A percentile compares a stretch with the other conserved stretches of the same genome.
Evolutionary conservation across 92 coral and sea anemone species (phyloP).

Genomic region (Phymanthus crucifer): DNA sequence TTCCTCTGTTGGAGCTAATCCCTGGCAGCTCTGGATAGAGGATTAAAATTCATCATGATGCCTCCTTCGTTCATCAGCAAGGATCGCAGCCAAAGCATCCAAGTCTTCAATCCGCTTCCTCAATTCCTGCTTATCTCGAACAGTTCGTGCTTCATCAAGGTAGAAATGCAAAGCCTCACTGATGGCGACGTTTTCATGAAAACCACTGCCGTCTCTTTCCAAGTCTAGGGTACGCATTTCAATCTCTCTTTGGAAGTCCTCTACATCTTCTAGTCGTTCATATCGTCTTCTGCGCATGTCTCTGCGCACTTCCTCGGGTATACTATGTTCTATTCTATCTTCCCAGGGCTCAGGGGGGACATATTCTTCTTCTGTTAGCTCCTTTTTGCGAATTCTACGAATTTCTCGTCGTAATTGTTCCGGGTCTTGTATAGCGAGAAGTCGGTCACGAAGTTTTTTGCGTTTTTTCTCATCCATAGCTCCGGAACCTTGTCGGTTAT

Average conservation of each 20-base stretch:
- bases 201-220: constrained; percentile 15
- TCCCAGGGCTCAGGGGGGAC: constrained; percentile 64
- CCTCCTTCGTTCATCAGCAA: constrained; percentile 15
- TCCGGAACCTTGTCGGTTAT: constrained; percentile 23
- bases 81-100: constrained; percentile 65
- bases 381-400: constrained; percentile 72
- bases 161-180: constrained; percentile 56
- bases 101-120: constrained; percentile 70
- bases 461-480: constrained; percentile 51
- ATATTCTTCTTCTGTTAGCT: constrained; percentile 69
- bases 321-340: constrained; percentile 39
- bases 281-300: constrained; percentile 64
- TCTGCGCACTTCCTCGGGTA: constrained; percentile 60
- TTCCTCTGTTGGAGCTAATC: not conserved
- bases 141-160: constrained; percentile 56
- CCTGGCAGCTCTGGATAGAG: not conserved
- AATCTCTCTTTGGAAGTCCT: constrained; percentile 66
- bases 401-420: constrained; percentile 70
- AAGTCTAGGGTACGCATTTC: constrained; percentile 49
- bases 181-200: constrained; percentile 32
- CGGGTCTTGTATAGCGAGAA: constrained; percentile 50
- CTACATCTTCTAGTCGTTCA: constrained; percentile 51
- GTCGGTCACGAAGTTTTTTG: constrained; percentile 57
- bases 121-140: constrained; percentile 64
- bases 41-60: constrained; percentile 26